Conservation (phyloP, 1,140 invertebrate species). For the Drosophila ohnishii region DNA sequence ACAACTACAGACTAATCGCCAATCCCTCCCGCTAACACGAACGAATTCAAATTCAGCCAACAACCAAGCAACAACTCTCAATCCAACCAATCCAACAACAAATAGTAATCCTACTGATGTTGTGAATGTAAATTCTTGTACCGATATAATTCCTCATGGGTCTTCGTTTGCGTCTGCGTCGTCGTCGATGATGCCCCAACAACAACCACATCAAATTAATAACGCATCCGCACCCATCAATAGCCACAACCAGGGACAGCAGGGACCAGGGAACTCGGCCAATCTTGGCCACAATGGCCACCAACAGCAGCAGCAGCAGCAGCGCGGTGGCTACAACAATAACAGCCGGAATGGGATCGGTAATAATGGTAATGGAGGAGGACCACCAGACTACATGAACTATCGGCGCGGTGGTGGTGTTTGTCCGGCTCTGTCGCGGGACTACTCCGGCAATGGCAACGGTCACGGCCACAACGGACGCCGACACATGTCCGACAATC, state of each 20-base stretch:
- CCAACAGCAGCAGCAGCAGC: constrained; percentile 17
- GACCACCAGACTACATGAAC: constrained; percentile 62
- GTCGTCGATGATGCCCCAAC: constrained; percentile 41
- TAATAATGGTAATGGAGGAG: constrained; percentile 47
- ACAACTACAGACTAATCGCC: constrained; percentile 80
- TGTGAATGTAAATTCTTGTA: constrained; percentile 83
- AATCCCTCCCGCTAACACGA: constrained; percentile 82
- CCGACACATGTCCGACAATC: constrained; percentile 46
- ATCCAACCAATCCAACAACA: constrained; percentile 82
- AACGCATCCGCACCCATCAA: constrained; percentile 63
- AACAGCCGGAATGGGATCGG: constrained; percentile 44
- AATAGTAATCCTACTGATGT: constrained; percentile 81
- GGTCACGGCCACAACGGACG: constrained; percentile 46
- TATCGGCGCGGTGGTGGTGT: constrained; percentile 56
- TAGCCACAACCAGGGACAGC: constrained; percentile 69
- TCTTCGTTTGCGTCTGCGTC: constrained; percentile 54
- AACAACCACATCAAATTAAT: constrained; percentile 69
- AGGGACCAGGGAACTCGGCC: constrained; percentile 27
- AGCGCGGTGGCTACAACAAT: constrained; percentile 56
- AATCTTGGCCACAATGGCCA: constrained; percentile 59
- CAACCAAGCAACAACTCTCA: constrained; percentile 72
- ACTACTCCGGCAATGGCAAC: constrained; percentile 54
- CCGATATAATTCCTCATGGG: constrained; percentile 82
- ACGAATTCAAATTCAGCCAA: constrained; percentile 81
- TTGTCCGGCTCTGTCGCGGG: constrained; percentile 53